phyloP scores from a whole-genome alignment of 1,140 invertebrate species.

The Scaptomyza montana region DNA sequence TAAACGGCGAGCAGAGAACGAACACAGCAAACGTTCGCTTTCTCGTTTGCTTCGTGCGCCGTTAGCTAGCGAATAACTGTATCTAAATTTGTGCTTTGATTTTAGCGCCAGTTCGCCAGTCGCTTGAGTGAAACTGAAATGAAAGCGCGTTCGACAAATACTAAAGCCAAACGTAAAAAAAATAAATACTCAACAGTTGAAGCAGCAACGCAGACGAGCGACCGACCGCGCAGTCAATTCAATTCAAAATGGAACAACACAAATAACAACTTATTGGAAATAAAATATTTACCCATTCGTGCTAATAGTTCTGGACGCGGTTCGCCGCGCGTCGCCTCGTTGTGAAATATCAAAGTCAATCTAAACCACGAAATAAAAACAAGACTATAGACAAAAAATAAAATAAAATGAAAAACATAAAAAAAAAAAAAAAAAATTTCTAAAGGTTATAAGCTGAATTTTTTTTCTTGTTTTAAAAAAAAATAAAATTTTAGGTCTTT shows the following conservation, averaged over 20 bases:
- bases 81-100: constrained; percentile 77
- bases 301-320: constrained; percentile 7
- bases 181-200: constrained; percentile 5
- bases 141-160: constrained; percentile 67
- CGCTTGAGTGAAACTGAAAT: constrained; percentile 77
- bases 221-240: constrained; percentile 21
- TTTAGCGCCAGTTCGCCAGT: constrained; percentile 72
- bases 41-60: constrained; percentile 19
- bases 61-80: constrained; percentile 50
- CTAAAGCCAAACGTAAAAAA: constrained; percentile 38
- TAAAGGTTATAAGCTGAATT: constrained; percentile 37
- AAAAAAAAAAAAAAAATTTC: constrained; percentile 26
- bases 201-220: background rate
- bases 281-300: constrained; percentile 13
- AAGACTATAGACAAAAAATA: constrained; percentile 2
- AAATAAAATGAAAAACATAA: constrained; percentile 7
- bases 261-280: background rate
- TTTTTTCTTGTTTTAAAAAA: constrained; percentile 25
- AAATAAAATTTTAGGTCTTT: constrained; percentile 25
- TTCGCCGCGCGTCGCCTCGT: background rate
- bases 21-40: constrained; percentile 2
- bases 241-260: constrained; percentile 32
- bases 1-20: constrained; percentile 7
- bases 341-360: constrained; percentile 20
- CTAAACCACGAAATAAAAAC: constrained; percentile 4